Evolutionary conservation across 2,113 vertebrate species (phyloP), one percentile per base, ranked within the genome.

Genomic region (Hemichromis elongatus): DNA sequence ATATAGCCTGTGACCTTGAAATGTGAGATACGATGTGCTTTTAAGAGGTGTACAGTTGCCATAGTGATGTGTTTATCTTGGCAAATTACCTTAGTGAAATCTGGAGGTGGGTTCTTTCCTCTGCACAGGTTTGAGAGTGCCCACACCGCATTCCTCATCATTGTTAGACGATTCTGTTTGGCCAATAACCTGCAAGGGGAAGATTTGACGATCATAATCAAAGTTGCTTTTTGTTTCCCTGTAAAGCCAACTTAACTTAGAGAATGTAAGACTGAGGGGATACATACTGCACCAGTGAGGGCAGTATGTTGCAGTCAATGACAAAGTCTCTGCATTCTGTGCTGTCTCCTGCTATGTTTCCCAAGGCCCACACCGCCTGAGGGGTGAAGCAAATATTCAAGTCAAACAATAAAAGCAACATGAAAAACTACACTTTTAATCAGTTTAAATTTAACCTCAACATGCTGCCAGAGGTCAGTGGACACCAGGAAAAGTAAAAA

Each of bases 131-230:
- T 99, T 91, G 99, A 99, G 11, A 99, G 95, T 59, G 99, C 98
- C 98, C 99, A 99, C 66, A 99, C 99, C 37, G 98, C 98, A 80
- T 99, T 99, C 83, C 98, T 96, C 86, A 98, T 99, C 98, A 99
- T 99, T 5, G 98, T 99, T 82, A 99, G 96, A 87, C 98, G 98
- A 87, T 99, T 99, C 93, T 99, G 98, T 95, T 99, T 99, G 86
- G 99, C 98, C 95, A 99, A 95, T 89, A 99, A 95, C 93, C 98
- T 99, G 92, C 21, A 78, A 80, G 75, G 52, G 4, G 24, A 81
- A 19, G 84, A 77, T 84, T 79, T 37, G 42, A 16, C 18, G 0
- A 42, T 2, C 2, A 5, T 33, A 50, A 63, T 33, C 18, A 45
- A 47, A 68, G 18, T 3, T 80, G 13, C 13, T 59, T 6, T 82